Base-by-base conservation (phyloP, 1,140 invertebrate species). In the Eueides isabella region DNA sequence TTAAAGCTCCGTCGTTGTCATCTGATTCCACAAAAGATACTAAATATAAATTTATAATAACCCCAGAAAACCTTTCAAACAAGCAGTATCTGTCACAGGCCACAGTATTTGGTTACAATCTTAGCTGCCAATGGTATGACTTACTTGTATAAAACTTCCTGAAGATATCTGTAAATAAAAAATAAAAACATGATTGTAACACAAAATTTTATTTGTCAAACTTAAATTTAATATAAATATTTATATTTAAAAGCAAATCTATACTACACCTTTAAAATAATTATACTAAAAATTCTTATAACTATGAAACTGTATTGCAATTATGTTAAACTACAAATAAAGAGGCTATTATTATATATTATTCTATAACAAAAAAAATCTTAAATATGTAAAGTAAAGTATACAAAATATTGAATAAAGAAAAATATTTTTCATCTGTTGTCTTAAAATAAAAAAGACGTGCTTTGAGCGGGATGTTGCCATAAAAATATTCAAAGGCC, bases 131-230 rank as follows among this genome's bases (percentile, higher is more conserved):
- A 23, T 55, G 9, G 3, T 55, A 26, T 26, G 48, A 55, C 48
- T 55, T 55, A 55, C 48, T 55, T 55, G 48, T 55, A 55, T 55
- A 55, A 55, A 55, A 55, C 48, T 26, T 26, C 48, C 48, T 55
- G 48, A 55, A 55, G 23, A 55, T 9, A 55, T 26, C 48, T 55
- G 48, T 26, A 55, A 55, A 55, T 55, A 55, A 55, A 48, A 55
- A 55, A 55, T 55, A 55, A 55, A 44, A 55, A 55, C n/a, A 55
- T 26, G 2, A 55, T 55, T 55, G 48, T 31, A 61, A 44, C 5
- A 67, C 11, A 28, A 41, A 5, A n/a, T 41, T 14, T 28, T 48
- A 19, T 19, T 67, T 16, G 29, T 41, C 14, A 29, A 41, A 55
- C 23, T 23, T 55, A 55, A 44, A 38, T 12, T 55, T 23, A 11